phyloP scores from a whole-genome alignment of 1,140 invertebrate genomes.

The Globodera rostochiensis region DNA sequence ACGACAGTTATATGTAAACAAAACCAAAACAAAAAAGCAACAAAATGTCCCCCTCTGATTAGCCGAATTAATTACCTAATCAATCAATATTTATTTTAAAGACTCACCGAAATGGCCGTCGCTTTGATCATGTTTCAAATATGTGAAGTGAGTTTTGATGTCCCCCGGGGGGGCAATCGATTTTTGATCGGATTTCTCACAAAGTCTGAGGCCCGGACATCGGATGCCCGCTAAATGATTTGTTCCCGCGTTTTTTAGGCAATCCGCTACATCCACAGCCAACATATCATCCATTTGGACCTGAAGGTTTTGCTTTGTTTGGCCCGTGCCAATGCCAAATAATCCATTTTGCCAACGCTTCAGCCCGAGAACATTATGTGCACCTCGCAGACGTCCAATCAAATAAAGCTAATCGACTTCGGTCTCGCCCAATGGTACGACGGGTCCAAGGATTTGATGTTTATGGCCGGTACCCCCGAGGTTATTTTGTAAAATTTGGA shows the following conservation, averaged over 20 bases:
- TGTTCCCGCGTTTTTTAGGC: conserved; percentile 57
- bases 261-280: conserved; percentile 69
- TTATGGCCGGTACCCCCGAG: conserved; percentile 65
- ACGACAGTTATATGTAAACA: conserved; percentile 67
- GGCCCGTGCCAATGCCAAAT: not conserved
- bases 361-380: conserved; percentile 69
- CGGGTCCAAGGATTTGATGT: conserved; percentile 66
- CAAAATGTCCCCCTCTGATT: not conserved
- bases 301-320: conserved; percentile 67
- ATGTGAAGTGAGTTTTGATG: conserved; percentile 33
- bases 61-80: not conserved
- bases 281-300: conserved; percentile 70
- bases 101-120: conserved; percentile 70
- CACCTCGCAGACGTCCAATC: conserved; percentile 64
- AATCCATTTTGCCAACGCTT: conserved; percentile 25
- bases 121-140: conserved; percentile 69
- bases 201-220: too few species aligned
- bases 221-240: too few species aligned
- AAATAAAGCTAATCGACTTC: conserved; percentile 67
- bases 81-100: not conserved
- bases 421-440: conserved; percentile 67
- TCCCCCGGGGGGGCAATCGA: not conserved
- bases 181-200: too few species aligned
- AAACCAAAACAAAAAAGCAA: not conserved
- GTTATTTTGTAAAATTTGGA: conserved; percentile 1